Base-by-base conservation (phyloP, 1,140 invertebrate genomes). In the Trichonephila clavata region DNA sequence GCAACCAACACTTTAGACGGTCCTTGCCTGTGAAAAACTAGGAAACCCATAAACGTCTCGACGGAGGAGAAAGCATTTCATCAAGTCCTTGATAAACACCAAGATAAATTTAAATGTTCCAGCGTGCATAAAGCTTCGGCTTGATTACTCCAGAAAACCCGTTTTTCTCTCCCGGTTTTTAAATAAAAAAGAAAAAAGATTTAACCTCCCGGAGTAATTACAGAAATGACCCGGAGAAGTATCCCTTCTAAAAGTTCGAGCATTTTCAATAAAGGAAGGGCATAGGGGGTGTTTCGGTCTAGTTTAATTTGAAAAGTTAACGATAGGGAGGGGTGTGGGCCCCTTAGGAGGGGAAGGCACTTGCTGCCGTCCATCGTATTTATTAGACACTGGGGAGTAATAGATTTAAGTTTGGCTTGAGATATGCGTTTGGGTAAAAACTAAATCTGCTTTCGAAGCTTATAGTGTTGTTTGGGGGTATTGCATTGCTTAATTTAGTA, bases 81-180 rank as follows among this genome's bases (percentile, higher is more conserved):
- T 91, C 90, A 91, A 71, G 32, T 16, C 77, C 90, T 71, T 90
- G 77, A 83, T 91, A 91, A 91, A 91, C 90, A 59, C 32, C 24
- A 39, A 63, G 90, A 91, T 91, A 91, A 91, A 91, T 91, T 91
- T 91, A 80, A 91, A 91, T 83, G 60, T 63, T 14, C 80, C 80
- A 27, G 90, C 21, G 14, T 50, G 90, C 65, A 61, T 88, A 39
- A 83, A 91, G 63, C n/a, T 80, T 20, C 8, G 63, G 61, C 63
- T 89, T 71, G 86, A 89, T 71, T 89, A 50, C 86, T 65, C 43
- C 61, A 57, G n/a, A 39, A 77, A 39, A 20, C 27, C 24, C 39
- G 81, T 83, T 83, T 83, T 81, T 81, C 27, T 16, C 81, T 13
- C 43, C 43, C 16, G 21, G 6, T 39, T 68, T 68, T 68, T 7